Conservation (phyloP, 2,888 invertebrate genomes). For the Allolobophora icterica region DNA sequence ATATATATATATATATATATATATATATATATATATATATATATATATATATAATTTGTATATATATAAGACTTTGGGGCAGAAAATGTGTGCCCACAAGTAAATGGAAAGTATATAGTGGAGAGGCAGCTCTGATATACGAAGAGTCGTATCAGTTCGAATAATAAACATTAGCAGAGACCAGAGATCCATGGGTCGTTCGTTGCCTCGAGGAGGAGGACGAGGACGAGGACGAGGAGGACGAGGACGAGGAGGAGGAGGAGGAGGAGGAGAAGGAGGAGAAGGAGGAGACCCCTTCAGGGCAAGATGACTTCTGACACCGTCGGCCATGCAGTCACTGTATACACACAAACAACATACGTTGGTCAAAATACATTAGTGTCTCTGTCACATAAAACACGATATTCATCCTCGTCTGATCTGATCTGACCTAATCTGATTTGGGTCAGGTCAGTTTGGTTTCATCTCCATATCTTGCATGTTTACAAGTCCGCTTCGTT, state of each 20-base stretch:
- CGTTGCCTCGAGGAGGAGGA: too few relatives aligned
- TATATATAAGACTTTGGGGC: too few relatives aligned
- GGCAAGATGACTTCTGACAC: background rate
- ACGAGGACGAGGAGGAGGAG: too few relatives aligned
- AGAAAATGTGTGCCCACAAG: background rate
- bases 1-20: too few relatives aligned
- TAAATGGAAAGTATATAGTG: background rate
- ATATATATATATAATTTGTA: background rate
- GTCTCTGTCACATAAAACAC: background rate
- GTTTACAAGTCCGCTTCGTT: background rate
- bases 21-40: too few relatives aligned
- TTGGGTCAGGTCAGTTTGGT: background rate
- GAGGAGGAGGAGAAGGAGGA: too few relatives aligned
- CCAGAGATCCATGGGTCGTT: too few relatives aligned
- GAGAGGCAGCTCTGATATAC: too few relatives aligned
- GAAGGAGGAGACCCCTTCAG: background rate
- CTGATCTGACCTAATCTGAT: background rate
- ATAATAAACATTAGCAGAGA: too few relatives aligned
- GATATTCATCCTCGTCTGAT: background rate
- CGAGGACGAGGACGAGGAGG: too few relatives aligned
- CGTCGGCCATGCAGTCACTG: background rate
- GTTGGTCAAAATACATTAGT: background rate
- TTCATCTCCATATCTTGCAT: background rate
- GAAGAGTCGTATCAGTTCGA: too few relatives aligned
- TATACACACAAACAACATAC: background rate